These are phyloP conservation scores for Eilema depressum DNA, from an alignment of 2,888 invertebrate genomes.

Conservation along the genomic window DNA sequence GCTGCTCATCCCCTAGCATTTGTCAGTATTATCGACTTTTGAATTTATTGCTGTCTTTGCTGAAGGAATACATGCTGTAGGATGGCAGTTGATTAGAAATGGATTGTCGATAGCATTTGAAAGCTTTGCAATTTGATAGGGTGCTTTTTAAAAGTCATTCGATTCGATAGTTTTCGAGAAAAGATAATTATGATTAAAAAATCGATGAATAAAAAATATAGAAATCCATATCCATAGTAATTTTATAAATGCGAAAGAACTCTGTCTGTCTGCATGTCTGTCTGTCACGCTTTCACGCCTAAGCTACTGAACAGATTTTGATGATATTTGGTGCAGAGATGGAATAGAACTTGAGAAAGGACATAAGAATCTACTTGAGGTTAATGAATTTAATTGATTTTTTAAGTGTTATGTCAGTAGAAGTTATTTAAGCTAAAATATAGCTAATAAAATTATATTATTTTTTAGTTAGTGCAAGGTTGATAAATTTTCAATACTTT, in stretches of 20 bases:
- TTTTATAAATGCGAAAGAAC: too few species aligned
- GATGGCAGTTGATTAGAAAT: background rate
- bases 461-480: too few species aligned
- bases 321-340: too few species aligned
- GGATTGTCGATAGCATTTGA: background rate
- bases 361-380: too few species aligned
- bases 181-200: background rate
- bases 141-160: background rate
- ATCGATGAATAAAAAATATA: background rate
- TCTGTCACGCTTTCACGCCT: too few species aligned
- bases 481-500: too few species aligned
- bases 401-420: background rate
- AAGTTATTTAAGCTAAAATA: background rate
- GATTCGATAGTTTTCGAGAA: background rate
- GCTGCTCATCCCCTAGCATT: conserved; percentile 19
- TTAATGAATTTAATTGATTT: background rate
- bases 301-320: too few species aligned
- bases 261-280: too few species aligned
- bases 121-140: background rate
- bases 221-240: too few species aligned
- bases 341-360: too few species aligned
- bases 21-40: conserved; percentile 33
- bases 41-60: conserved; percentile 22
- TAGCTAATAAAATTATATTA: background rate
- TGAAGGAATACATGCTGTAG: background rate